These are phyloP conservation scores for Microplitis demolitor DNA, from an alignment of 1,140 invertebrate genomes.

Conservation along the genomic window DNA sequence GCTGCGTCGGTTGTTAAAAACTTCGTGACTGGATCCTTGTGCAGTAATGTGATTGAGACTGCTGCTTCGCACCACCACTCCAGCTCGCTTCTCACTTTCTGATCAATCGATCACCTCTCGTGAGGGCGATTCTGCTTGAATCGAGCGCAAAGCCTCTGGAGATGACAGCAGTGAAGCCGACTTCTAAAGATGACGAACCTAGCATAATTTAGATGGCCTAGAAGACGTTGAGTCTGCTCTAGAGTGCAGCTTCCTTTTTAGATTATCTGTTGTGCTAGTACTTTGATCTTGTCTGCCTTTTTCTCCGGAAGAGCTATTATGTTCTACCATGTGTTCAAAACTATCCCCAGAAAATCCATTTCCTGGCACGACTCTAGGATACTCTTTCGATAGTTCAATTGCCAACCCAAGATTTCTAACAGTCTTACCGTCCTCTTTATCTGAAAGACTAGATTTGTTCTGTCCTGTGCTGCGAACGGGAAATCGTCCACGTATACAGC, in stretches of 20 bases:
- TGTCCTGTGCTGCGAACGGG: slow-evolving; percentile 37
- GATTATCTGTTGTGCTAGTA: background rate
- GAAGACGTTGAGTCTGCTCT: slow-evolving; percentile 24
- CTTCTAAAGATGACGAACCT: slow-evolving; percentile 23
- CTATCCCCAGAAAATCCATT: slow-evolving; percentile 33
- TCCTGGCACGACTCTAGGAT: slow-evolving; percentile 35
- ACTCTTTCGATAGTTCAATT: slow-evolving; percentile 42
- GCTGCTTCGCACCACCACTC: slow-evolving; percentile 9
- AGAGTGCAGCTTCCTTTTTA: slow-evolving; percentile 14
- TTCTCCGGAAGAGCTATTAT: slow-evolving; percentile 18
- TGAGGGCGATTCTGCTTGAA: slow-evolving; percentile 6
- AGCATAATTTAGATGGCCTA: slow-evolving; percentile 30
- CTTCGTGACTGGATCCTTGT: background rate
- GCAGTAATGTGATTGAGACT: background rate
- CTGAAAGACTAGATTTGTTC: slow-evolving; percentile 31
- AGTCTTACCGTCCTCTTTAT: slow-evolving; percentile 29
- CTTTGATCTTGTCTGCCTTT: slow-evolving; percentile 15
- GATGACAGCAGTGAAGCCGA: background rate
- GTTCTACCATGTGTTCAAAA: slow-evolving; percentile 24
- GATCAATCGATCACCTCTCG: background rate
- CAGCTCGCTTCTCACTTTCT: background rate
- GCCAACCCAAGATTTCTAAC: slow-evolving; percentile 38
- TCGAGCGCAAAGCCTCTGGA: background rate
- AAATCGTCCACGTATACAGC: slow-evolving; percentile 42
- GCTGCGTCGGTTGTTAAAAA: slow-evolving; percentile 29